Percentiles rank a stretch among this genome's conserved stretches.
phyloP scores from a whole-genome alignment of 2,797 vertebrate genomes.

The Liparis tanakae region DNA sequence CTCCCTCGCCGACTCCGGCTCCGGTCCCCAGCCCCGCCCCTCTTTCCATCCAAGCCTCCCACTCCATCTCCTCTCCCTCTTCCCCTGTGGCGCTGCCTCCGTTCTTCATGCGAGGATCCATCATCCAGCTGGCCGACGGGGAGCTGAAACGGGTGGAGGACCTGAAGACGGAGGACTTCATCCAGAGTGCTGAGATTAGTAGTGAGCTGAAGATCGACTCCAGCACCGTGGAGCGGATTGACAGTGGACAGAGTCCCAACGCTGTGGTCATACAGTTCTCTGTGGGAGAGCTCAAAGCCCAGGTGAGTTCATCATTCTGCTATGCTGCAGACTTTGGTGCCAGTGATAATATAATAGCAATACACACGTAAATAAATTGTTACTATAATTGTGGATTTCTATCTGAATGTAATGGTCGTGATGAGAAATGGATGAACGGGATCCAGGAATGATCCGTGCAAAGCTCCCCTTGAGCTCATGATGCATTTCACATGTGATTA shows the following conservation, averaged over 20 bases:
- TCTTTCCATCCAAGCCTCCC: slow-evolving; percentile 93
- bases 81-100: slow-evolving; percentile 74
- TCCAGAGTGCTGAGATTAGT: slow-evolving; percentile 98
- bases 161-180: slow-evolving; percentile 98
- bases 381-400: not conserved
- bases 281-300: slow-evolving; percentile 96
- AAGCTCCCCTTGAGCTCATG: not conserved
- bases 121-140: slow-evolving; percentile 97
- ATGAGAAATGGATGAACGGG: not conserved
- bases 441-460: not conserved
- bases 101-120: slow-evolving; percentile 89
- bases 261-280: slow-evolving; percentile 97
- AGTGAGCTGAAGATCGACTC: slow-evolving; percentile 98
- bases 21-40: slow-evolving; percentile 86
- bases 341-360: slow-evolving; percentile 5
- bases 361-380: slow-evolving; percentile 3
- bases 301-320: slow-evolving; percentile 81
- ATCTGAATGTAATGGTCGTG: not conserved
- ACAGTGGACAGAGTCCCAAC: slow-evolving; percentile 90
- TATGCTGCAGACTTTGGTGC: not conserved
- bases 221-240: slow-evolving; percentile 97
- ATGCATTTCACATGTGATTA: not conserved
- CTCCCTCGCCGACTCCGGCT: slow-evolving; percentile 77
- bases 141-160: slow-evolving; percentile 98
- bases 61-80: slow-evolving; percentile 66